Evolutionary conservation across 1,140 invertebrate species (phyloP).

Genomic region (Drosophila ercepeae): DNA sequence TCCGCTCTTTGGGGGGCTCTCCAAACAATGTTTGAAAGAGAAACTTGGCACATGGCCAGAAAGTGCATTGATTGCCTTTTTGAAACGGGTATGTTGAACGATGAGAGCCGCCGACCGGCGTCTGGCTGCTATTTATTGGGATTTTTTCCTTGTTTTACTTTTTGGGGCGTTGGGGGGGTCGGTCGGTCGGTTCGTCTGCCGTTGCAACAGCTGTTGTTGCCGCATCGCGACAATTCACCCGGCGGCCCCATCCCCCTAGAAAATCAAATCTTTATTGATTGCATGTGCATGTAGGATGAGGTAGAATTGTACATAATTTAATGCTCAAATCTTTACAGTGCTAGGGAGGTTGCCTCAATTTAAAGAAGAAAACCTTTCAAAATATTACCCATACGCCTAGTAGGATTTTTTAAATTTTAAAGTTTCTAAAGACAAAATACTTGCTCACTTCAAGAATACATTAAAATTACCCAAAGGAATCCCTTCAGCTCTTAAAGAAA

Average conservation of each 20-base stretch:
- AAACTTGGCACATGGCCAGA: conserved; percentile 82
- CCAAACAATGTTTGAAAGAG: conserved; percentile 51
- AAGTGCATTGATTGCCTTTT: conserved; percentile 79
- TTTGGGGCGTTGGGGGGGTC: conserved; percentile 18
- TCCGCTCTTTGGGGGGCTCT: conserved; percentile 24
- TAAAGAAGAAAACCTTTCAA: not conserved
- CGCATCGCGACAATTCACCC: conserved; percentile 58
- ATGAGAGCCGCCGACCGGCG: conserved; percentile 54
- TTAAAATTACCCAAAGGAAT: not conserved
- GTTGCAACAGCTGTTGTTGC: conserved; percentile 78
- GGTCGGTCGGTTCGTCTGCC: conserved; percentile 11
- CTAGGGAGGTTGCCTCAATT: not conserved
- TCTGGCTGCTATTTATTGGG: conserved; percentile 61
- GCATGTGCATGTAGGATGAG: conserved; percentile 24
- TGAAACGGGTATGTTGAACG: conserved; percentile 41
- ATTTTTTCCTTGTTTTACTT: conserved; percentile 10
- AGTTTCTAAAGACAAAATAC: not conserved
- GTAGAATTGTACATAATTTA: conserved; percentile 8
- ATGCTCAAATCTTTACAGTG: not conserved
- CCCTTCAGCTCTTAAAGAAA: not conserved
- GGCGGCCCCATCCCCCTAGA: conserved; percentile 7
- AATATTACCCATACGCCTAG: conserved; percentile 1
- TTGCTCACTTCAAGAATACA: too few relatives aligned
- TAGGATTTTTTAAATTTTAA: too few relatives aligned
- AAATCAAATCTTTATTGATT: conserved; percentile 48